phyloP scores from a whole-genome alignment of 2,113 vertebrate species.

The Cacatua alba region DNA sequence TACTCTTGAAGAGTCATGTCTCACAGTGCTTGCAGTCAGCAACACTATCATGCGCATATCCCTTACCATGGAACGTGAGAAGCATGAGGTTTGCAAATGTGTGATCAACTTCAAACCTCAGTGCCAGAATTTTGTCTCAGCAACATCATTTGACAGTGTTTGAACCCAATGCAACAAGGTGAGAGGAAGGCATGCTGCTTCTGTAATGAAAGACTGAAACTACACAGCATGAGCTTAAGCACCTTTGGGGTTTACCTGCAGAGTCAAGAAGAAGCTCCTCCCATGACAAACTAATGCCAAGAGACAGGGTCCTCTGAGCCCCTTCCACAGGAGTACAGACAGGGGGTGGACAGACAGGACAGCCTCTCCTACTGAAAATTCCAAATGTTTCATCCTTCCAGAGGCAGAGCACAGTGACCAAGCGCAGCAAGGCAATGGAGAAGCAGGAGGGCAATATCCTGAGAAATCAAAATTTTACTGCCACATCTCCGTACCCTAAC shows the following conservation, averaged over 20 bases:
- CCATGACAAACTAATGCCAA: background rate
- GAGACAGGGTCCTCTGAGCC: background rate
- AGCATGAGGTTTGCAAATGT: background rate
- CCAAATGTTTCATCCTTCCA: background rate
- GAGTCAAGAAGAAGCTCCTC: background rate
- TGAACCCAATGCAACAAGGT: background rate
- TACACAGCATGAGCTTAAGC: background rate
- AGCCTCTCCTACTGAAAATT: background rate
- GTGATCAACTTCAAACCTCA: background rate
- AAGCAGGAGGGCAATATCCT: background rate
- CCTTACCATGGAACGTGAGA: background rate
- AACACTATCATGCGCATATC: background rate
- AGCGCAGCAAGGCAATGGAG: background rate
- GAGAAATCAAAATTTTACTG: background rate
- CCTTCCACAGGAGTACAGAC: background rate
- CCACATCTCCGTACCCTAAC: background rate
- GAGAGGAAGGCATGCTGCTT: background rate
- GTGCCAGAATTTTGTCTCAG: background rate
- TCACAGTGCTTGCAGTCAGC: background rate
- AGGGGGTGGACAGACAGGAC: background rate
- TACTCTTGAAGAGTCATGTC: background rate
- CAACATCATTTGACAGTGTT: background rate
- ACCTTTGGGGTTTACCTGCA: background rate
- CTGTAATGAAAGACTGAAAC: background rate
- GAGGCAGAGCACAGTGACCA: background rate